These are phyloP conservation scores for Leptoteleia sp. DNA, from an alignment of 1,140 invertebrate species.

Conservation along the genomic window DNA sequence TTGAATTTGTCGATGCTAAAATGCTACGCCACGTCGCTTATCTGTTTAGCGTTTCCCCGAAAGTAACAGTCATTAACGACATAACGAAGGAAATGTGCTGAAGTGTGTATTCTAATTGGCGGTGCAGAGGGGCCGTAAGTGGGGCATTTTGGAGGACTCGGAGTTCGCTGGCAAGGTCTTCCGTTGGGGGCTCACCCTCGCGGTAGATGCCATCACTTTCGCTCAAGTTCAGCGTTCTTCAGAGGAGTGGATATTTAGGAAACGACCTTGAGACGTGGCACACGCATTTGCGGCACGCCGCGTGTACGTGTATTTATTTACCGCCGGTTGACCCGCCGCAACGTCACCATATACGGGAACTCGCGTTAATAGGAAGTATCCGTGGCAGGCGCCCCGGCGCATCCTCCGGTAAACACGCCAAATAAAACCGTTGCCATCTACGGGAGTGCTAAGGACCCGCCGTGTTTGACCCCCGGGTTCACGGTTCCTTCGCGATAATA, in stretches of 20 bases:
- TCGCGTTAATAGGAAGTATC: constrained; percentile 70
- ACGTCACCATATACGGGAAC: constrained; percentile 67
- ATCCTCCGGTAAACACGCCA: constrained; percentile 61
- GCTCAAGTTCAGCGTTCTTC: constrained; percentile 60
- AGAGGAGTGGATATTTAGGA: constrained; percentile 68
- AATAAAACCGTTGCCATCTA: constrained; percentile 70
- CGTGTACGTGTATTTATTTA: constrained; percentile 58
- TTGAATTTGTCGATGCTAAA: constrained; percentile 1
- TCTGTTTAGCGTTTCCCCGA: constrained; percentile 17
- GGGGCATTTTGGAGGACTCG: constrained; percentile 55
- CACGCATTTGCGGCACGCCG: constrained; percentile 29
- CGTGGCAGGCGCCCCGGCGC: constrained; percentile 65
- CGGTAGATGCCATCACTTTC: constrained; percentile 60
- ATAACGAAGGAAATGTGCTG: constrained; percentile 42
- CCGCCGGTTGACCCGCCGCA: constrained; percentile 68
- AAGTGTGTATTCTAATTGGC: constrained; percentile 53
- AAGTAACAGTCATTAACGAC: constrained; percentile 37
- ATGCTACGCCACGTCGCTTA: constrained; percentile 22
- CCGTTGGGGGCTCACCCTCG: constrained; percentile 49
- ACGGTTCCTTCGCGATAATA: constrained; percentile 60
- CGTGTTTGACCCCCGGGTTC: constrained; percentile 64
- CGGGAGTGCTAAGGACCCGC: constrained; percentile 70
- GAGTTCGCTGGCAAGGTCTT: constrained; percentile 43
- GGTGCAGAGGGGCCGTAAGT: constrained; percentile 36
- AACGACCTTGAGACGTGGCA: constrained; percentile 65